These are phyloP conservation scores for Balaeniceps rex DNA, from an alignment of 2,113 vertebrate species.

Conservation along the genomic window DNA sequence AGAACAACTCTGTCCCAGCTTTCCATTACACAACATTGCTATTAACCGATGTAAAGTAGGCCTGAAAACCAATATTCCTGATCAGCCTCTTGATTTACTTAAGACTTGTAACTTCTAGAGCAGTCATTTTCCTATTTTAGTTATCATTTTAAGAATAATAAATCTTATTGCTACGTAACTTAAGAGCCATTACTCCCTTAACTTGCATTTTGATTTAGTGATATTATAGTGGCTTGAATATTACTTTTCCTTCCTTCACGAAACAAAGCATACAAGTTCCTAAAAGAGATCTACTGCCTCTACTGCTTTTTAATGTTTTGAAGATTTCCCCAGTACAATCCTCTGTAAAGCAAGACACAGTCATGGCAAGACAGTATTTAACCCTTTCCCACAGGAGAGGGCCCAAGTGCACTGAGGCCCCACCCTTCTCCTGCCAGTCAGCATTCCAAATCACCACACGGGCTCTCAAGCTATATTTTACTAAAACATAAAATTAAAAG, in stretches of 20 bases:
- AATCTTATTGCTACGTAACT: neutral
- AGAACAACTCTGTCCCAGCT: neutral
- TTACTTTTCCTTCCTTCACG: neutral
- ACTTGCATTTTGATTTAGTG: neutral
- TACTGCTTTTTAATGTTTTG: neutral
- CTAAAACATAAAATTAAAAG: neutral
- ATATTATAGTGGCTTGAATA: neutral
- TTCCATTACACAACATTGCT: neutral
- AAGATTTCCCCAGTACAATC: neutral
- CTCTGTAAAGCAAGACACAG: neutral
- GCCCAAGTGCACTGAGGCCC: neutral
- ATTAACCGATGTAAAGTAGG: neutral
- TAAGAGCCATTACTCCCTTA: neutral
- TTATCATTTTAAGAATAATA: neutral
- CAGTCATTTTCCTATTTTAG: neutral
- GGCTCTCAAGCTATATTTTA: neutral
- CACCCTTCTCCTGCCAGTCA: neutral
- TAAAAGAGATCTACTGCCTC: neutral
- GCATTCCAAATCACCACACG: rapidly evolving
- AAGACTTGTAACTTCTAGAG: neutral
- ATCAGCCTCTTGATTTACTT: neutral
- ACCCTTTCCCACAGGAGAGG: neutral
- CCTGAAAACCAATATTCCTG: neutral
- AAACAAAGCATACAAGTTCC: neutral
- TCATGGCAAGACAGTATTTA: neutral